Evolutionary conservation across 1,140 invertebrate species (phyloP).

Genomic region (Plodia interpunctella): DNA sequence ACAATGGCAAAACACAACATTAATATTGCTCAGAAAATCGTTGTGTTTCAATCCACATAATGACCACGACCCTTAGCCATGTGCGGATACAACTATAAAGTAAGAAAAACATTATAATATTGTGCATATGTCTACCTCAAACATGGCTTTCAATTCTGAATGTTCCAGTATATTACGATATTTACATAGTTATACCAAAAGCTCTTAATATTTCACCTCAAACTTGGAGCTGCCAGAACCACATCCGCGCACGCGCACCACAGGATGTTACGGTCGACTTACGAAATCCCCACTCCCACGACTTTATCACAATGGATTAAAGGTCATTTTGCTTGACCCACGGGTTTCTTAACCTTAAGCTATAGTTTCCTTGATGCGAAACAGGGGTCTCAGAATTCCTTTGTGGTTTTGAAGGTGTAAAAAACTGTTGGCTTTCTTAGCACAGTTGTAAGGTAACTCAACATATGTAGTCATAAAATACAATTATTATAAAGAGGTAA

Average conservation of each 20-base stretch:
- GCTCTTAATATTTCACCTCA: neutral
- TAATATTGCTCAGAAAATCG: no score
- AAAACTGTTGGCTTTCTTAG: neutral
- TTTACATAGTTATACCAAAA: no score
- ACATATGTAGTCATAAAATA: no score
- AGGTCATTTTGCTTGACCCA: conserved; percentile 14
- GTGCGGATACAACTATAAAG: no score
- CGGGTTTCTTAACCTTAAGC: neutral
- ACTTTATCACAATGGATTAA: conserved; percentile 19
- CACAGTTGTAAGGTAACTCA: neutral
- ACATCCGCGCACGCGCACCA: conserved; percentile 57
- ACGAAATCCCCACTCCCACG: neutral
- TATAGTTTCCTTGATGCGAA: neutral
- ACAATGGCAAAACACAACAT: no score
- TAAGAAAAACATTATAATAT: no score
- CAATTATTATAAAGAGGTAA: no score
- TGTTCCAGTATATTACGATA: no score
- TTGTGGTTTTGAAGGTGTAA: neutral
- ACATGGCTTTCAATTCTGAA: no score
- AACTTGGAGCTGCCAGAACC: conserved; percentile 23
- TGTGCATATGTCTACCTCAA: no score
- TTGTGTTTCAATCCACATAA: no score
- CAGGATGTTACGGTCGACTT: conserved; percentile 39
- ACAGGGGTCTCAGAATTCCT: neutral
- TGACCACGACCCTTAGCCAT: no score